Base-by-base conservation (phyloP, 2,888 invertebrate species). In the Pocota personata region DNA sequence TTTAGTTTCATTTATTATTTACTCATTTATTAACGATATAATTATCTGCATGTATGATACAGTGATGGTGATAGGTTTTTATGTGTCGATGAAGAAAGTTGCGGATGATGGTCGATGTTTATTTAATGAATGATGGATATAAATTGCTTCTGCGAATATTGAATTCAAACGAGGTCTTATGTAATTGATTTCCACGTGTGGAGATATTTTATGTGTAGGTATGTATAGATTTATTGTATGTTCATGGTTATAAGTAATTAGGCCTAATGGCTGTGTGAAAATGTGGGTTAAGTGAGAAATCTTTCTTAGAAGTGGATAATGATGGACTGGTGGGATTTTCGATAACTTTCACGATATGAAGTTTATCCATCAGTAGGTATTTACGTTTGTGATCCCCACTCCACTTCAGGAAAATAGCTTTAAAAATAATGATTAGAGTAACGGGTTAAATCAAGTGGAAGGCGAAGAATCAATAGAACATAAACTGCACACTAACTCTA, bases 221-320 rank as follows among this genome's bases (percentile, higher is more conserved):
- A 5, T n/a, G 30, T 14, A 6, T n/a, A 24, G 24, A 24, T 24
- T 24, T 24, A 4, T 24, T 3, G 24, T n/a, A 19, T 37, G 57
- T 40, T n/a, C 35, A 60, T 60, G 58, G 24, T 40, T 60, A 24
- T 60, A 40, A 40, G 58, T 40, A 40, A 60, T 60, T 60, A 60
- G 58, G 58, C 37, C 40, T 60, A 60, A 60, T 60, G 58, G 58
- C n/a, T 60, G 37, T 24, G 16, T 10, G 16, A 12, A 14, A 35
- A 60, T 60, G 58, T 60, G 40, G 58, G 58, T 60, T 60, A 60
- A 60, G 37, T 40, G 58, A 40, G 57, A 58, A 58, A 58, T 58
- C 57, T 58, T 37, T 21, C 57, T 12, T n/a, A 35, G 35, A 35
- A 58, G 19, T 58, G 55, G 55, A 19, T 57, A 32, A 32, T n/a